Percentiles rank a stretch among this genome's conserved stretches.
Evolutionary conservation across 2,113 vertebrate genomes (phyloP).

Genomic region (Eubucco bourcierii): DNA sequence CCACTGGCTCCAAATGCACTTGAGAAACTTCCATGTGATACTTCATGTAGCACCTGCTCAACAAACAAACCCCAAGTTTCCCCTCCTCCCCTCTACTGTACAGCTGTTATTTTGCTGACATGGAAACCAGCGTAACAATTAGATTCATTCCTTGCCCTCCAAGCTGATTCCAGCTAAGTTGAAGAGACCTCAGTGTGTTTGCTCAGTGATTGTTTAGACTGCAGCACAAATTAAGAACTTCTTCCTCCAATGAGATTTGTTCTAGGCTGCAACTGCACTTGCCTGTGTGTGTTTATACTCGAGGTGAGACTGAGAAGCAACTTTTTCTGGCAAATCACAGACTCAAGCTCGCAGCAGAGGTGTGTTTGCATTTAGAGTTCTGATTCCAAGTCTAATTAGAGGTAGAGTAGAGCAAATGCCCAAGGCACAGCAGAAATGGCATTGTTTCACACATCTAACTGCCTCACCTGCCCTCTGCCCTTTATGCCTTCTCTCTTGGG

Average conservation of each 20-base stretch:
- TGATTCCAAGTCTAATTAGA: not conserved
- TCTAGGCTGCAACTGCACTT: not conserved
- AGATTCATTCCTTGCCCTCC: conserved; percentile 67
- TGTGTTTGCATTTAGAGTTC: not conserved
- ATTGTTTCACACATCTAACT: not conserved
- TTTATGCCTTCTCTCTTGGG: not conserved
- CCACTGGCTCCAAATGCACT: conserved; percentile 68
- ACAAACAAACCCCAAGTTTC: conserved; percentile 62
- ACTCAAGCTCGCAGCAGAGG: not conserved
- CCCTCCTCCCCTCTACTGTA: conserved; percentile 49
- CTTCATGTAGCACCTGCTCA: conserved; percentile 75
- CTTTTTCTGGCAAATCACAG: not conserved
- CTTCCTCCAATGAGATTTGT: not conserved
- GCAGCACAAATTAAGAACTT: conserved; percentile 37
- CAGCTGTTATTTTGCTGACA: conserved; percentile 81
- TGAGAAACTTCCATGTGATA: conserved; percentile 71
- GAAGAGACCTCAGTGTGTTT: conserved; percentile 36
- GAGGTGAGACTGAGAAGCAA: conserved; percentile 8
- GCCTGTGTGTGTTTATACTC: not conserved
- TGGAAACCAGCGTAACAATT: conserved; percentile 70
- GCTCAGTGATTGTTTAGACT: not conserved
- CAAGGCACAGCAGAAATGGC: not conserved
- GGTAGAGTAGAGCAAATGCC: not conserved
- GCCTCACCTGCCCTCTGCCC: conserved; percentile 34
- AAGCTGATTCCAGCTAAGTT: conserved; percentile 54